Percentiles rank a stretch among this genome's conserved stretches.
Conservation (phyloP, 2,113 vertebrate genomes). For the Globicephala melas region DNA sequence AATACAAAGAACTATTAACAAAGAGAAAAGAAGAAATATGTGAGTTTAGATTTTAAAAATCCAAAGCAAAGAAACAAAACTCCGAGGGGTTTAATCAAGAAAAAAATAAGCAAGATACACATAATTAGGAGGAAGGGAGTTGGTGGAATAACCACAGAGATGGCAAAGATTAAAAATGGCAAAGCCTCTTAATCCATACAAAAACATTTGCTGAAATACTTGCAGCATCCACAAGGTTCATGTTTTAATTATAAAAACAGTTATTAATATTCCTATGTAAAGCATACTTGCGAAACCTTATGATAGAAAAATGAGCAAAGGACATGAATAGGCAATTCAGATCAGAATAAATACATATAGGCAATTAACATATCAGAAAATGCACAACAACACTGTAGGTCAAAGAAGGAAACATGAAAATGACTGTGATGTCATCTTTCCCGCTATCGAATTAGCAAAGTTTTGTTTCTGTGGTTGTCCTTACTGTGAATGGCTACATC, state of each 20-base stretch:
- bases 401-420: background rate
- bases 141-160: background rate
- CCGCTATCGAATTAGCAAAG: fast-evolving
- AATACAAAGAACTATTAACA: background rate
- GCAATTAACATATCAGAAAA: background rate
- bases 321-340: background rate
- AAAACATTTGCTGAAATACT: background rate
- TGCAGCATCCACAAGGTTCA: background rate
- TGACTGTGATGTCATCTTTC: background rate
- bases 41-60: background rate
- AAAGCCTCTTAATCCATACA: background rate
- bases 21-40: background rate
- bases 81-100: background rate
- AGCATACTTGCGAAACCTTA: background rate
- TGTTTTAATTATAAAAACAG: background rate
- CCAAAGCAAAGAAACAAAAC: background rate
- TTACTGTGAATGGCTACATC: background rate
- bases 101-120: background rate
- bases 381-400: background rate
- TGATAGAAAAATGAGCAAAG: background rate
- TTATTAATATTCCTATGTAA: background rate
- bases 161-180: background rate
- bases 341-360: background rate
- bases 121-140: background rate
- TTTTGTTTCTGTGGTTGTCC: background rate